Evolutionary conservation across 2,113 vertebrate species (phyloP), one percentile per base, ranked within the genome.

Genomic region (Microcebus jonahi): DNA sequence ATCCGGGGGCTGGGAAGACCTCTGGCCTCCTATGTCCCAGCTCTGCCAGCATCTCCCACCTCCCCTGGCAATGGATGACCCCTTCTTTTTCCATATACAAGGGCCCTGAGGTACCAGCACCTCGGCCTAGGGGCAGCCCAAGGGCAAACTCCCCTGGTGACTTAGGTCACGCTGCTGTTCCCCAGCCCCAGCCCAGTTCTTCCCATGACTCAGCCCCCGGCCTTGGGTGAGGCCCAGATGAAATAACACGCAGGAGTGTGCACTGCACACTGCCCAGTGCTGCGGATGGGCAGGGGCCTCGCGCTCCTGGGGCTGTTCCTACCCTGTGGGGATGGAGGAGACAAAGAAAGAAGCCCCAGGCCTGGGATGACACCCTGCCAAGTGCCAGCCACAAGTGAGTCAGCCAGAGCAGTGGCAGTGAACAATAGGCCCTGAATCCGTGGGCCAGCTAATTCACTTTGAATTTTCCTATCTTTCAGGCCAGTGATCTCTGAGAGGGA

Each of bases 201-300:
- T 79, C 50, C 84, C 29, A n/a, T 0, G 10, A 59, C 63, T 70
- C 65, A 20, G 90, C 65, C 65, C 86, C 68, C 25, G 70, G 80
- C 20, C 55, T 21, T 21, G 71, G 88, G 94, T 10, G 59, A 95
- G 84, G 95, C 59, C 55, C 84, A 29, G 31, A 50, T 94, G 86
- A 94, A 92, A 70, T 4, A n/a, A 79, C 81, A 73, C 61, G 18
- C 15, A 59, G 85, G 88, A 96, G 67, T 92, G 82, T 6, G 14
- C 0, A 0, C 34, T 27, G 45, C 9, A 39, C 48, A 61, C 67
- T 79, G 94, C 94, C 96, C 9, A 57, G 87, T 0, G 4, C 76
- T 31, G 7, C 27, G 3, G 71, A 82, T 0, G 1, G 76, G 76
- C 93, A 84, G 34, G 79, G 82, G 73, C 79, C 55, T 50, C 34